Conservation (phyloP, 2,888 invertebrate species). For the Noctua comes region DNA sequence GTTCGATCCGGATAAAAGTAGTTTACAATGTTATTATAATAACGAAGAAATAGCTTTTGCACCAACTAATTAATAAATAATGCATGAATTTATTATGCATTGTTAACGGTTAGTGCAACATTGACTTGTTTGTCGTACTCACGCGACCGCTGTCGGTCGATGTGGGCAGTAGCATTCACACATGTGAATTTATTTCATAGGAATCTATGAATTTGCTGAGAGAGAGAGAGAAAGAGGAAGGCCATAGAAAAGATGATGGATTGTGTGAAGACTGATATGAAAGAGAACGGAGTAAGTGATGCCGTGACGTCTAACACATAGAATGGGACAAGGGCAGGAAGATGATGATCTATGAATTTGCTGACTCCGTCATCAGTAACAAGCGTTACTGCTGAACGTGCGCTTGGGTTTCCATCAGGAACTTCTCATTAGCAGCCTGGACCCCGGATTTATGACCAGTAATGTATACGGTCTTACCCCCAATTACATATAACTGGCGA, state of each 20-base stretch:
- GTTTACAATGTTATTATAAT: no score
- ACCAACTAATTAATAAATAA: conserved; percentile 37
- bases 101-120: conserved; percentile 24
- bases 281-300: no score
- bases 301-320: no score
- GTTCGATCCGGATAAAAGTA: no score
- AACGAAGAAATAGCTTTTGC: conserved; percentile 34
- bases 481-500: no score
- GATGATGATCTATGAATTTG: neutral
- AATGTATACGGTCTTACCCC: no score
- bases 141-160: conserved; percentile 70
- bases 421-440: neutral
- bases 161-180: conserved; percentile 75
- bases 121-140: conserved; percentile 71
- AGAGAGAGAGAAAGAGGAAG: no score
- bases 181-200: conserved; percentile 40
- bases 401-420: neutral
- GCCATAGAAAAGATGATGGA: no score
- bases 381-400: neutral
- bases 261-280: no score
- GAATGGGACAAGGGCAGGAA: no score
- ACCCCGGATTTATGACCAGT: no score
- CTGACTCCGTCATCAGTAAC: neutral
- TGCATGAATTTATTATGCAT: conserved; percentile 35
- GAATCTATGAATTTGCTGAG: neutral